Conservation (phyloP, 2,797 vertebrate species). For the Lycodopsis pacificus region DNA sequence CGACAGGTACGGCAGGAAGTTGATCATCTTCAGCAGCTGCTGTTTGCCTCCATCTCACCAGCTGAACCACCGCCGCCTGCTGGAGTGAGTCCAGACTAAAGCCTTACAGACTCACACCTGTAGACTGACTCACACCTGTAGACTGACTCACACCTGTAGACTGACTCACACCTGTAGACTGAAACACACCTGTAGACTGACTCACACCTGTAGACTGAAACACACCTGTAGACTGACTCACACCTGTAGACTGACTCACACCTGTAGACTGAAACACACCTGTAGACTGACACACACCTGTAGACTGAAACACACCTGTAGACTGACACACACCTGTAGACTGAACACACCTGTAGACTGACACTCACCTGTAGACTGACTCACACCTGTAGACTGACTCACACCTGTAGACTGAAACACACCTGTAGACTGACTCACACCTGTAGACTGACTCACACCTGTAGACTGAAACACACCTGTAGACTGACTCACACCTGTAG, state of each 20-base stretch:
- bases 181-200: neutral
- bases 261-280: neutral
- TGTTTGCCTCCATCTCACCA: conserved; percentile 89
- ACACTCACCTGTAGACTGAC: neutral
- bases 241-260: neutral
- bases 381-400: neutral
- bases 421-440: no score
- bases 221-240: no score
- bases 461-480: no score
- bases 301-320: no score
- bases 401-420: no score
- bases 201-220: neutral
- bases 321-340: no score
- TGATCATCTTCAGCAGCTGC: conserved; percentile 91
- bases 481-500: no score
- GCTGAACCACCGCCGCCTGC: conserved; percentile 88
- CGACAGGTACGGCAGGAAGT: conserved; percentile 87
- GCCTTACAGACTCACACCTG: neutral
- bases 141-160: neutral
- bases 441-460: no score
- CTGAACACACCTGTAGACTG: neutral
- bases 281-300: no score
- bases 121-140: no score
- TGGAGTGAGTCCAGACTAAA: conserved; percentile 82
- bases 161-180: no score